Evolutionary conservation across 1,140 invertebrate species (phyloP).

Genomic region (Cardiocondyla obscurior): DNA sequence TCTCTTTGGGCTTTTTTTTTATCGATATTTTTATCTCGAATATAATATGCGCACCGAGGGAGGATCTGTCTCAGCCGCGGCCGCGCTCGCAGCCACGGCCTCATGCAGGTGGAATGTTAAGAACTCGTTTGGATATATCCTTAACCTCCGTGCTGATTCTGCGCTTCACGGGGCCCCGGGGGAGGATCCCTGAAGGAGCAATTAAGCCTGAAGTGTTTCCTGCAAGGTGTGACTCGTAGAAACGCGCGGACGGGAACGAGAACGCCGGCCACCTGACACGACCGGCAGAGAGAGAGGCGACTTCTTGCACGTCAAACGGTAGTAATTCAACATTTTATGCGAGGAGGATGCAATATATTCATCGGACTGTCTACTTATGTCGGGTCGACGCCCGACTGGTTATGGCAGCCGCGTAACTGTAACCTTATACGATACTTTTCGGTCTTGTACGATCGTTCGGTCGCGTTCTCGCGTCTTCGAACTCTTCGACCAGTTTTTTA

Average conservation of each 20-base stretch:
- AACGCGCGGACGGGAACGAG: constrained; percentile 75
- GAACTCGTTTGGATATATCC: constrained; percentile 72
- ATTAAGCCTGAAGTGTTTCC: constrained; percentile 82
- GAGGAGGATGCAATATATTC: constrained; percentile 77
- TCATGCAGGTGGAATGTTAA: constrained; percentile 69
- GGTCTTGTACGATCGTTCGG: neutral
- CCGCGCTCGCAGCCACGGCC: constrained; percentile 27
- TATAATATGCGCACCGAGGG: constrained; percentile 26
- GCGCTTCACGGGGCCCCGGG: constrained; percentile 65
- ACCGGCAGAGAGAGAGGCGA: constrained; percentile 64
- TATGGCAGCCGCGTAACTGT: constrained; percentile 36
- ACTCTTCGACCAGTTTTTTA: constrained; percentile 38
- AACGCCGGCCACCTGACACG: constrained; percentile 81
- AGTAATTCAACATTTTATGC: constrained; percentile 81
- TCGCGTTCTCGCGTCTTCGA: constrained; percentile 25
- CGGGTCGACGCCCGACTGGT: constrained; percentile 56
- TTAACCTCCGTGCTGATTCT: constrained; percentile 73
- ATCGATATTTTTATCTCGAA: constrained; percentile 25
- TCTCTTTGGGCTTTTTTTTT: constrained; percentile 13
- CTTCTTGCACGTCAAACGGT: constrained; percentile 76
- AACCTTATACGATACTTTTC: constrained; percentile 50
- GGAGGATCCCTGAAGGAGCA: constrained; percentile 75
- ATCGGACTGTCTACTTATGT: constrained; percentile 67
- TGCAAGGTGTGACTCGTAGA: constrained; percentile 82
- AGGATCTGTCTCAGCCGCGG: constrained; percentile 35